Conservation (phyloP, 2,797 vertebrate species). For the Xenentodon cancila region DNA sequence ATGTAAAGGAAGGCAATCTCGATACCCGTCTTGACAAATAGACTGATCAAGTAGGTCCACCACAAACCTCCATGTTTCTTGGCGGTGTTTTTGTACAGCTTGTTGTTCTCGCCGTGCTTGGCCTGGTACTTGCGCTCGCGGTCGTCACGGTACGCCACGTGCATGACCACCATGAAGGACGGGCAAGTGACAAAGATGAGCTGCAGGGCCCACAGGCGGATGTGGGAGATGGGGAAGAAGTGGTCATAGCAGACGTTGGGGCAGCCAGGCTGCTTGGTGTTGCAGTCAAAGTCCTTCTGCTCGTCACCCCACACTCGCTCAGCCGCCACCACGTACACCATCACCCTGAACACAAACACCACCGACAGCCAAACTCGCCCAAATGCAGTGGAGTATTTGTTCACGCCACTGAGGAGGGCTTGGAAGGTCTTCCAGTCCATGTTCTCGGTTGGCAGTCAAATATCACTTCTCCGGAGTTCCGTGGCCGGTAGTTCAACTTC, state of each 20-base stretch:
- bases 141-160: constrained; percentile 93
- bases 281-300: constrained; percentile 98
- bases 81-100: constrained; percentile 89
- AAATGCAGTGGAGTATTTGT: constrained; percentile 96
- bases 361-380: constrained; percentile 96
- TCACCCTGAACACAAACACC: constrained; percentile 95
- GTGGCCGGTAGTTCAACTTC: constrained; percentile 16
- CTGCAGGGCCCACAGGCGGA: constrained; percentile 98
- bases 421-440: constrained; percentile 99
- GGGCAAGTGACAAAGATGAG: constrained; percentile 98
- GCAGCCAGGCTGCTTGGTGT: constrained; percentile 95
- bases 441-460: constrained; percentile 44
- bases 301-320: constrained; percentile 97
- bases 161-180: constrained; percentile 96
- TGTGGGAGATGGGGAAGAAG: constrained; percentile 97
- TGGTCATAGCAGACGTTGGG: constrained; percentile 94
- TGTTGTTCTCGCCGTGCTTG: constrained; percentile 83
- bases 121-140: constrained; percentile 87
- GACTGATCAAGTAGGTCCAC: constrained; percentile 98
- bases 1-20: constrained; percentile 93
- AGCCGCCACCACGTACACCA: constrained; percentile 97
- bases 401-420: constrained; percentile 91
- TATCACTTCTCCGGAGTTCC: constrained; percentile 5
- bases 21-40: constrained; percentile 90
- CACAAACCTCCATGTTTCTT: constrained; percentile 96